Evolutionary conservation across 2,797 vertebrate genomes (phyloP).

Genomic region (Furcifer pardalis): DNA sequence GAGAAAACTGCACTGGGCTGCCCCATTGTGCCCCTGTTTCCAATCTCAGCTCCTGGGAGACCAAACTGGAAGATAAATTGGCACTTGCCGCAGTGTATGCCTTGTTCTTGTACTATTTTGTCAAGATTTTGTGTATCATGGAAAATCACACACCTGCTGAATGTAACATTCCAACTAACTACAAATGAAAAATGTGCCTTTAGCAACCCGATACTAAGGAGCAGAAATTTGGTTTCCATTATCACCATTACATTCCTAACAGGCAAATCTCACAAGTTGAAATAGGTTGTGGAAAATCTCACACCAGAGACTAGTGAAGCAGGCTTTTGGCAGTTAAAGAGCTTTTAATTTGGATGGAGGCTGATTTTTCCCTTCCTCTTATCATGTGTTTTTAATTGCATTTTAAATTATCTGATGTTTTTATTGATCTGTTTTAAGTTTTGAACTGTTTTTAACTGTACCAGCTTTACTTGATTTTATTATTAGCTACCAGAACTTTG

Average conservation of each 20-base stretch:
- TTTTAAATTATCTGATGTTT: no score
- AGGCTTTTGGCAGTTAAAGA: neutral
- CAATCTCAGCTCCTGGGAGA: conserved; percentile 58
- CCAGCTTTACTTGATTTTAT: no score
- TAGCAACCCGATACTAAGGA: conserved; percentile 52
- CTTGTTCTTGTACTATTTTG: conserved; percentile 60
- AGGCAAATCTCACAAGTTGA: conserved; percentile 20
- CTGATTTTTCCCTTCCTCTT: neutral
- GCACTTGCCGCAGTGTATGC: conserved; percentile 54
- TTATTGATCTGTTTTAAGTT: no score
- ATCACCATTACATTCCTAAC: conserved; percentile 58
- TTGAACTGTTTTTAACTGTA: no score
- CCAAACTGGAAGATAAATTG: conserved; percentile 59
- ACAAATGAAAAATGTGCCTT: conserved; percentile 44
- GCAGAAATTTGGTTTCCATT: conserved; percentile 55
- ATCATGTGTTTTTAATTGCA: neutral
- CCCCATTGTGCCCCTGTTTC: conserved; percentile 45
- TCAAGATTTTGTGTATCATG: conserved; percentile 60
- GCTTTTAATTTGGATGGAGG: neutral
- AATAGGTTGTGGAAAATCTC: conserved; percentile 41
- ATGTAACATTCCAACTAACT: neutral
- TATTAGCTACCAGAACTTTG: no score
- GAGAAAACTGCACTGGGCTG: conserved; percentile 60
- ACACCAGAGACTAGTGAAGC: neutral
- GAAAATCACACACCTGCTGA: conserved; percentile 58